A percentile compares a stretch with the other conserved stretches of the same genome.
Conservation (phyloP, 1,140 invertebrate species). For the Zaprionus lachaisei region DNA sequence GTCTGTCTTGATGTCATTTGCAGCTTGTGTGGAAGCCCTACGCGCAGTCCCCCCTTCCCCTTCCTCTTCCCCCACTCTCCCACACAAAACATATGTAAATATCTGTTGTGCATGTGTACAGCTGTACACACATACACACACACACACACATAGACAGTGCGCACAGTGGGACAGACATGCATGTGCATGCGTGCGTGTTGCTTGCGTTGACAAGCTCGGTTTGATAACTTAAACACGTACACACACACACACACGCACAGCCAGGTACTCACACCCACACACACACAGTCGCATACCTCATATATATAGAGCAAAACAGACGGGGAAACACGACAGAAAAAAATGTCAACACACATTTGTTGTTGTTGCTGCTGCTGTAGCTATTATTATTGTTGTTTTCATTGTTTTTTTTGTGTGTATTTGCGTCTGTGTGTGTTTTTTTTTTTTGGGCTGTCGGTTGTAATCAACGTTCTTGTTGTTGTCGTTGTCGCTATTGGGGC, state of each 20-base stretch:
- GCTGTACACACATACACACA: slow-evolving; percentile 39
- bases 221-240: slow-evolving; percentile 81
- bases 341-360: slow-evolving; percentile 81
- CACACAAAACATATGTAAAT: slow-evolving; percentile 41
- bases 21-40: slow-evolving; percentile 46
- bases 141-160: neutral
- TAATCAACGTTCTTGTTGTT: slow-evolving; percentile 74
- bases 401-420: slow-evolving; percentile 19
- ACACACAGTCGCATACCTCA: slow-evolving; percentile 32
- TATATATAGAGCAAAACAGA: slow-evolving; percentile 77
- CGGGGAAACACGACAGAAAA: slow-evolving; percentile 53
- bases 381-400: slow-evolving; percentile 50
- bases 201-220: slow-evolving; percentile 74
- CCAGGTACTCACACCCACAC: slow-evolving; percentile 25
- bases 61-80: slow-evolving; percentile 13
- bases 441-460: slow-evolving; percentile 63
- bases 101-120: slow-evolving; percentile 28
- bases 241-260: slow-evolving; percentile 38
- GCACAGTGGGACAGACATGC: neutral
- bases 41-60: slow-evolving; percentile 11
- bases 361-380: slow-evolving; percentile 41
- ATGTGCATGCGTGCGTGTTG: slow-evolving; percentile 58
- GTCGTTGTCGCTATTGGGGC: slow-evolving; percentile 66
- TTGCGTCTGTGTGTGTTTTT: slow-evolving; percentile 39
- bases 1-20: slow-evolving; percentile 26